Conservation (phyloP, 2,888 invertebrate species). For the Limnephilus rhombicus region DNA sequence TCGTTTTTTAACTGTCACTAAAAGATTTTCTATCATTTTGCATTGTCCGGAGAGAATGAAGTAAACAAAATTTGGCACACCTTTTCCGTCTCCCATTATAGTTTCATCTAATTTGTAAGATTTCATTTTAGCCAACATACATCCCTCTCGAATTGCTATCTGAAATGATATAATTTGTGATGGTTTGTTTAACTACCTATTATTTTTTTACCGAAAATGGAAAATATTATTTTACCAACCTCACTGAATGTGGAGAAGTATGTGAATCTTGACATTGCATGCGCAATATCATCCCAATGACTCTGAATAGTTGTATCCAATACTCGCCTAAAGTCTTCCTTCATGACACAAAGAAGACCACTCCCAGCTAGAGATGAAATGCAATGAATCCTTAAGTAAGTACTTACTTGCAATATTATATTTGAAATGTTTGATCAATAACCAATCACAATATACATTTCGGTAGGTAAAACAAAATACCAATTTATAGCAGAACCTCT, state of each 20-base stretch:
- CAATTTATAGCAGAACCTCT: background rate
- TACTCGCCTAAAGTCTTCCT: constrained; percentile 81
- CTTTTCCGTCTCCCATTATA: constrained; percentile 68
- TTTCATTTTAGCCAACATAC: constrained; percentile 71
- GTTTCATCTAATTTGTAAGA: constrained; percentile 57
- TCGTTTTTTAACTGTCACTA: constrained; percentile 71
- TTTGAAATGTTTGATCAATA: constrained; percentile 24
- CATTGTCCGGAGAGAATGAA: constrained; percentile 74
- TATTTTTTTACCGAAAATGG: background rate
- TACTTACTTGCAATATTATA: constrained; percentile 4
- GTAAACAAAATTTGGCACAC: constrained; percentile 71
- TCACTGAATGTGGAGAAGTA: constrained; percentile 82
- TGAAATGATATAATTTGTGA: constrained; percentile 64
- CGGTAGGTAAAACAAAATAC: background rate
- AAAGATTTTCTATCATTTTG: constrained; percentile 78
- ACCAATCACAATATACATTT: background rate
- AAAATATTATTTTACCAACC: constrained; percentile 67
- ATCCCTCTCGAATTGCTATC: constrained; percentile 81
- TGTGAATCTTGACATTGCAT: constrained; percentile 79
- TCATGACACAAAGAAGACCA: constrained; percentile 81
- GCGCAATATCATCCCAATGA: constrained; percentile 80
- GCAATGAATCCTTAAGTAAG: constrained; percentile 6
- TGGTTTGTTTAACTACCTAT: background rate
- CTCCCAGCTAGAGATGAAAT: constrained; percentile 73
- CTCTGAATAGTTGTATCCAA: constrained; percentile 78